Conservation (phyloP, 2,113 vertebrate genomes). For the Takifugu flavidus region DNA sequence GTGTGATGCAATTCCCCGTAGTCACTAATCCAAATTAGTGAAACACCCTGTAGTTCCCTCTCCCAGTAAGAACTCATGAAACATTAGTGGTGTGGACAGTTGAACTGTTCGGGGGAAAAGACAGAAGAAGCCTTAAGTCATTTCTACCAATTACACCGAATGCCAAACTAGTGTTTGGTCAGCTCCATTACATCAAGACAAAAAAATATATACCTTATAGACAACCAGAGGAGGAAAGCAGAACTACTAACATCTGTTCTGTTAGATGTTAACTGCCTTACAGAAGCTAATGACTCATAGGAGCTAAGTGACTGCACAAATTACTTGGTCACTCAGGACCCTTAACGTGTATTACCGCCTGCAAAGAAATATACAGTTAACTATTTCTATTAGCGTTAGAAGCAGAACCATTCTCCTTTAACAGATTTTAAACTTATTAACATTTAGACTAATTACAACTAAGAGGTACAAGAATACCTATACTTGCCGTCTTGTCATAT, state of each 20-base stretch:
- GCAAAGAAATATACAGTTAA: too few species aligned
- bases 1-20: conserved; percentile 24
- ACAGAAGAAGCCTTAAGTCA: background rate
- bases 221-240: background rate
- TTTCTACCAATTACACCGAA: background rate
- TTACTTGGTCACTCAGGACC: too few species aligned
- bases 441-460: too few species aligned
- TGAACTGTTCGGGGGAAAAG: conserved; percentile 1
- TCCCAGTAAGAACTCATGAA: conserved; percentile 12
- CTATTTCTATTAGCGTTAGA: too few species aligned
- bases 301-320: too few species aligned
- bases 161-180: background rate
- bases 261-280: background rate
- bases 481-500: too few species aligned
- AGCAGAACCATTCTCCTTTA: too few species aligned
- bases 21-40: conserved; percentile 21
- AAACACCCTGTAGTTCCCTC: background rate
- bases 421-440: too few species aligned
- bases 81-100: background rate
- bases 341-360: too few species aligned
- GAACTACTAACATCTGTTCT: background rate
- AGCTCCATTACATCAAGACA: background rate
- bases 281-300: too few species aligned
- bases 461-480: too few species aligned
- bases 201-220: background rate